These are phyloP conservation scores for Eulemur macaco DNA, from an alignment of 2,113 vertebrate genomes.

Conservation along the genomic window DNA sequence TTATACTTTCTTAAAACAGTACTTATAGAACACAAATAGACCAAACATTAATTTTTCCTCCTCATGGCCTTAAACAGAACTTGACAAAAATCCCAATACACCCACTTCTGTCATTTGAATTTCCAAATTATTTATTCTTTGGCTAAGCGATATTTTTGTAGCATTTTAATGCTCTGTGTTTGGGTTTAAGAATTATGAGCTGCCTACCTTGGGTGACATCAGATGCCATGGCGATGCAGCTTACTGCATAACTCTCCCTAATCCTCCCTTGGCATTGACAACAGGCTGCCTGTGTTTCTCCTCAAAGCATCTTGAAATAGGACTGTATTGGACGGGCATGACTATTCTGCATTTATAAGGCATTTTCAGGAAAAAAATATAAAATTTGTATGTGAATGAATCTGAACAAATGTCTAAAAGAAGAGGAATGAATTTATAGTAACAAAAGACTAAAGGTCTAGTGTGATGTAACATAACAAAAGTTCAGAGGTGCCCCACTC, in stretches of 20 bases:
- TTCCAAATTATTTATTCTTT: not conserved
- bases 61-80: not conserved
- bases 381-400: too few species aligned
- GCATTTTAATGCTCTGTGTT: not conserved
- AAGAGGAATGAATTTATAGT: not conserved
- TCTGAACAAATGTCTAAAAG: not conserved
- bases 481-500: not conserved
- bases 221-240: not conserved
- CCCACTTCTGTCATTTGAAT: not conserved
- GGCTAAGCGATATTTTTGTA: not conserved
- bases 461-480: not conserved
- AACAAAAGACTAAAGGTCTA: not conserved
- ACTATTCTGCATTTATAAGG: not conserved
- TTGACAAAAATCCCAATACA: not conserved
- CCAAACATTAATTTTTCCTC: not conserved
- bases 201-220: too few species aligned
- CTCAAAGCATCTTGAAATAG: not conserved
- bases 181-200: not conserved
- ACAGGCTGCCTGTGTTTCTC: not conserved
- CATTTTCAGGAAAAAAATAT: not conserved
- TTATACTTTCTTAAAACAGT: not conserved
- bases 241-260: rapidly evolving
- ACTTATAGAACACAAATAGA: not conserved
- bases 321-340: not conserved
- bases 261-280: not conserved